Conservation (phyloP, 2,797 vertebrate genomes). For the Enteromius anoplus region DNA sequence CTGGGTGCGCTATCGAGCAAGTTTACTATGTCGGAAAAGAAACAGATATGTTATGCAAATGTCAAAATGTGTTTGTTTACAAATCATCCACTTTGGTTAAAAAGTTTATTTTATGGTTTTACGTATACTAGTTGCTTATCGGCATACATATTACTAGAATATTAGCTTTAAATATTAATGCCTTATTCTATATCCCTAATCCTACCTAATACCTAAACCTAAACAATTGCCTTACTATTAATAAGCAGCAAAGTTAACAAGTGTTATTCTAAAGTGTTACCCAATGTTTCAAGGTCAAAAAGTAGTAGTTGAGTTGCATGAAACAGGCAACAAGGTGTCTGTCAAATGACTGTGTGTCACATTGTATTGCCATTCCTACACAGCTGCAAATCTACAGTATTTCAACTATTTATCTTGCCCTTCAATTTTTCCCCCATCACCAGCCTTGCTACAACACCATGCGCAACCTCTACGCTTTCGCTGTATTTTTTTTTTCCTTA, state of each 20-base stretch:
- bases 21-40: background rate
- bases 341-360: background rate
- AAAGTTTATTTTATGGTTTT: no score
- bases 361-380: background rate
- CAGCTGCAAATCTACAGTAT: background rate
- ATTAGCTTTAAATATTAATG: no score
- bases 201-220: no score
- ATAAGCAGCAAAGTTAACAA: no score
- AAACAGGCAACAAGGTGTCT: background rate
- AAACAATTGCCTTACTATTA: no score
- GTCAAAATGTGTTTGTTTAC: background rate
- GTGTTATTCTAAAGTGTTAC: no score
- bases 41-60: background rate
- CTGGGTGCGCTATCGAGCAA: background rate
- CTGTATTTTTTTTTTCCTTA: background rate
- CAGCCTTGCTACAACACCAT: background rate
- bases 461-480: background rate
- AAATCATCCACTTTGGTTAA: background rate
- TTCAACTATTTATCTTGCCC: background rate
- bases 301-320: background rate
- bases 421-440: background rate
- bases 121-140: no score
- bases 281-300: background rate
- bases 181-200: no score
- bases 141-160: no score